Evolutionary conservation across 1,140 invertebrate species (phyloP), one percentile per base, ranked within the genome.

Genomic region (Radopholus similis): DNA sequence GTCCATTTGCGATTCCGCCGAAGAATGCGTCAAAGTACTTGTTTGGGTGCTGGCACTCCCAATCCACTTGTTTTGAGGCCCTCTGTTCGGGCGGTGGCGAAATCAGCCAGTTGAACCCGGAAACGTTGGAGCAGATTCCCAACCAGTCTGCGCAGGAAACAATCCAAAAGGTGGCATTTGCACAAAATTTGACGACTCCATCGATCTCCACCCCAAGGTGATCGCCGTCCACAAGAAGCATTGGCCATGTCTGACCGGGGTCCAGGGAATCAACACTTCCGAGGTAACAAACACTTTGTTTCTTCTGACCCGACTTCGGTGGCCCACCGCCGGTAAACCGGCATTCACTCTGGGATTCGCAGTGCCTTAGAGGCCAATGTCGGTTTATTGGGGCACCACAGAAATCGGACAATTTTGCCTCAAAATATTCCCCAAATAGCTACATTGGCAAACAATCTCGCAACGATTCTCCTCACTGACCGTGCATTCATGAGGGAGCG

Each of bases 1-100:
- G 11, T 89, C 93, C 18, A 94, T 98, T 76, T 95, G 93, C 86
- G 95, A 97, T 85, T 91, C 92, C 64, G 91, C 93, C n/a, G 91
- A 96, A 84, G 92, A 94, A 83, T 96, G 93, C 85, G 90, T 97
- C 38, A 76, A 77, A 69, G 79, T 81, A 66, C 13, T 71, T 9
- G 26, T 47, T 60, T 35, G n/a, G n/a, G n/a, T 59, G 1, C 26
- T 68, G 15, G 58, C 40, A 1, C 49, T 35, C 53, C 38, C 62
- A 26, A 1, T 21, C 21, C 53, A 2, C n/a, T 30, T 49, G 53
- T 30, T 54, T 81, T 67, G 30, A 83, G 81, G 78, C 75, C 5
- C 67, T 81, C 6, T 82, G 72, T 37, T 77, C 59, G 13, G 60
- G 65, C 44, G 70, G 65, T 15, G 75, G 72, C 15, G 74, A 78